Evolutionary conservation across 53 echinoderm and acorn worm genomes (phyloP), one percentile per base, ranked within the genome.

Genomic region (Apostichopus leukothele): DNA sequence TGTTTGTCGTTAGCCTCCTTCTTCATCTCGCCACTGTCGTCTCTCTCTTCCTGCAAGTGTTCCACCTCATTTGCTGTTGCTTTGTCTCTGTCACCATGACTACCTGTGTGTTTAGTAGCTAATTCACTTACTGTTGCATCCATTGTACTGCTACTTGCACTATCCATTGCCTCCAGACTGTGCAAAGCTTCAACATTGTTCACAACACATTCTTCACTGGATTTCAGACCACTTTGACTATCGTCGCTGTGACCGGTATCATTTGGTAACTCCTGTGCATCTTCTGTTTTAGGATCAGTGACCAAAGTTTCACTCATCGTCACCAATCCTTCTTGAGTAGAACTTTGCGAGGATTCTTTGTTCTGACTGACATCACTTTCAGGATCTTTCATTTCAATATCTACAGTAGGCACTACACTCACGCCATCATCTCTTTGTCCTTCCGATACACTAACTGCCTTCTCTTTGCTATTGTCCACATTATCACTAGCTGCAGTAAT

Each of bases 401-500:
- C n/a, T 18, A 71, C 18, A 71, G 71, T 18, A 13, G 20, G 6
- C 6, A 18, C 20, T 13, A 16, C 20, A 16, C 18, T n/a, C 20
- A 19, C 21, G 6, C 16, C 4, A 19, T 16, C 71, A 18, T 71
- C 71, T 16, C 71, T 71, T 6, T 71, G 13, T n/a, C 71, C 71
- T 6, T 71, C 18, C 4, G 13, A 6, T 5, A 1, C 71, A 55
- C 3, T 57, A 11, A 26, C 8, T 8, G 67, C 26, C 10, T 68
- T 19, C 39, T 74, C 53, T 88, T 20, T 88, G 88, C 73, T 50
- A 73, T 50, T 18, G 81, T 54, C 60, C 7, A 10, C 57, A 57
- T 1, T 10, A 57, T 57, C 57, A 10, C 7, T 10, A 8, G 71
- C 13, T 18, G 4, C 18, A 16, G 18, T 6, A 71, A 21, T 19